A percentile compares a stretch with the other conserved stretches of the same genome.
phyloP scores from a whole-genome alignment of 2,113 vertebrate species.

The Bathybates hornii region DNA sequence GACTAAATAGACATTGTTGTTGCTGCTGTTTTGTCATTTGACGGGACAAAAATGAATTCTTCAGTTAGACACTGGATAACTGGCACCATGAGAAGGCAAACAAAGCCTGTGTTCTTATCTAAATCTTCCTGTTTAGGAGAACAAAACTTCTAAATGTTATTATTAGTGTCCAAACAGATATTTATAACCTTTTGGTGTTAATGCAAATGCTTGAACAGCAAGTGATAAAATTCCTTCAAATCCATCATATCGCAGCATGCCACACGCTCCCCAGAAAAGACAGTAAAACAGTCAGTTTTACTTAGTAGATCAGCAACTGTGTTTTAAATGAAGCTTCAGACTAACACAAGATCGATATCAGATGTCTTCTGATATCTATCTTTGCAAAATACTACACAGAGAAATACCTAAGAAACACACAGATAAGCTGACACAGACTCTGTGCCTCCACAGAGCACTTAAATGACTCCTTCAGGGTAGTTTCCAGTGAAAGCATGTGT shows the following conservation, averaged over 20 bases:
- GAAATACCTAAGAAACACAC: not conserved
- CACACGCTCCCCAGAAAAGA: not conserved
- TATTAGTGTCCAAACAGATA: not conserved
- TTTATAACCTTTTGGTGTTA: not conserved
- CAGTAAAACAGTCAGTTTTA: not conserved
- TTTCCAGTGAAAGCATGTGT: not conserved
- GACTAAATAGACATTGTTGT: not conserved
- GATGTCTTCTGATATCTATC: not conserved
- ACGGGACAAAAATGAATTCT: not conserved
- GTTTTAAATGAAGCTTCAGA: not conserved
- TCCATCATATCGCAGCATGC: not conserved
- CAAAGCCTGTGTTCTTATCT: not conserved
- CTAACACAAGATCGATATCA: not conserved
- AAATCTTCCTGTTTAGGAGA: not conserved
- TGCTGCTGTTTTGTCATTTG: not conserved
- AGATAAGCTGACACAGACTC: not conserved
- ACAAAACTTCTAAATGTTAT: not conserved
- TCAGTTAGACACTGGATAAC: not conserved
- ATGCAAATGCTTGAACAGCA: not conserved
- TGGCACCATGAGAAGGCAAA: not conserved
- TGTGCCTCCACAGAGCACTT: not conserved
- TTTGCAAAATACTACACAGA: not conserved
- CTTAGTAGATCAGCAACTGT: not conserved
- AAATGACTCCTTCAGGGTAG: not conserved
- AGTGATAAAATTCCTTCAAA: not conserved